Evolutionary conservation across 2,113 vertebrate species (phyloP), one percentile per base, ranked within the genome.

Genomic region (Struthio camelus): DNA sequence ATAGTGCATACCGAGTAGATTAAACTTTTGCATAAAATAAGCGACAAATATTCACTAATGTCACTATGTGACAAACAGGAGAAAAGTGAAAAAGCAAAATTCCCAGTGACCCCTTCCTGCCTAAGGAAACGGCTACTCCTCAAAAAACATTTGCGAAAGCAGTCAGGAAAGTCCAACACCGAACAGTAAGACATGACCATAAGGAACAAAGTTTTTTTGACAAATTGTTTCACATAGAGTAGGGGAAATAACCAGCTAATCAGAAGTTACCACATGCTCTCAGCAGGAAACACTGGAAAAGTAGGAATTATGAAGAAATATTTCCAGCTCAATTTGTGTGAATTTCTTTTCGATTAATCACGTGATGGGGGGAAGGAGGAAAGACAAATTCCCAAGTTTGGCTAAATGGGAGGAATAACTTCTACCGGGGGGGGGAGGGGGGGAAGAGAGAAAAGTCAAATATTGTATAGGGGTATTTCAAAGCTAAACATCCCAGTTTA

Each of bases 401-500:
- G 22, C n/a, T 67, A 34, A 9, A 10, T 17, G 30, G 38, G 24
- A 69, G 50, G 14, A n/a, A 25, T 24, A 50, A 10, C 0, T 3
- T 28, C 16, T 1, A 40, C 17, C 20, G 14, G 14, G n/a, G 24
- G 1, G 1, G 1, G 3, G 6, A 12, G 14, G n/a, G 24, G 1
- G 1, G 1, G 3, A 7, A 12, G 12, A 34, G 23, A 10, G 6
- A 32, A 83, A 28, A 9, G 3, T 5, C 3, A 36, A 25, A 8
- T 46, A 2, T 56, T 58, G 61, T 2, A 11, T 6, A 4, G 2
- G 8, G 17, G 5, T 19, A 6, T 62, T 77, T 61, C n/a, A 58
- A 27, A 61, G n/a, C 4, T 16, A 71, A 13, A 15, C 14, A 76
- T 13, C 20, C 23, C 20, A 67, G 14, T 38, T 67, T 30, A 17